A percentile compares a stretch with the other conserved stretches of the same genome.
These are phyloP conservation scores for Caenorhabditis latens DNA, from an alignment of 1,140 invertebrate species.

Conservation along the genomic window DNA sequence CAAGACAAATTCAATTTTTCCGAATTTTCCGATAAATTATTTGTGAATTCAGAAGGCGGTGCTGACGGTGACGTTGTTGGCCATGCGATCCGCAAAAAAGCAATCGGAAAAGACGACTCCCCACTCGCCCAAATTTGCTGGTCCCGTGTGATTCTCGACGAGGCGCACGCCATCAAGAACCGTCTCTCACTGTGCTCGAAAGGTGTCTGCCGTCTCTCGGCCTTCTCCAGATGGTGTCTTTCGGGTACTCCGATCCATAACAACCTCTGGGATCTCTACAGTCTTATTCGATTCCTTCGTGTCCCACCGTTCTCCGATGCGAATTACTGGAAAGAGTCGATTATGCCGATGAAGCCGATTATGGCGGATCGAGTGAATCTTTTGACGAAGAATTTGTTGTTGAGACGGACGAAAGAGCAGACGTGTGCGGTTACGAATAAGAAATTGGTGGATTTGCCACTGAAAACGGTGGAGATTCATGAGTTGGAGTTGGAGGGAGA, in stretches of 20 bases:
- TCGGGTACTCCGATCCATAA: conserved; percentile 97
- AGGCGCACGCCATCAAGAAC: conserved; percentile 92
- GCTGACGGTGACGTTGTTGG: too few relatives aligned
- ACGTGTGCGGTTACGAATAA: conserved; percentile 67
- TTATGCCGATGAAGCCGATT: conserved; percentile 56
- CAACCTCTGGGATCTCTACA: conserved; percentile 89
- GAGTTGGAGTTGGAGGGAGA: conserved; percentile 66
- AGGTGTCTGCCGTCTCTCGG: conserved; percentile 83
- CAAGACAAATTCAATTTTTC: too few relatives aligned
- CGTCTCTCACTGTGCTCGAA: conserved; percentile 85
- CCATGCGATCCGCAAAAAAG: neutral
- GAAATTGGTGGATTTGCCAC: conserved; percentile 65
- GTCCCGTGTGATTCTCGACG: conserved; percentile 90
- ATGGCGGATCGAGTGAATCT: conserved; percentile 68
- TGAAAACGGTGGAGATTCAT: conserved; percentile 64
- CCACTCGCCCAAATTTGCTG: conserved; percentile 83
- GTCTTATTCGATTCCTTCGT: conserved; percentile 81
- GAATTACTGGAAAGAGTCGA: conserved; percentile 80
- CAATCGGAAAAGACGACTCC: conserved; percentile 62
- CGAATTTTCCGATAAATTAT: too few relatives aligned
- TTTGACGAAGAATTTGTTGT: conserved; percentile 70
- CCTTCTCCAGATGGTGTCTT: conserved; percentile 85
- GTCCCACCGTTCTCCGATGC: conserved; percentile 82
- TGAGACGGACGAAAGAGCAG: conserved; percentile 73
- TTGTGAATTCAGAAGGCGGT: too few relatives aligned